These are phyloP conservation scores for Barnardius zonarius DNA, from an alignment of 2,113 vertebrate genomes.

Conservation along the genomic window DNA sequence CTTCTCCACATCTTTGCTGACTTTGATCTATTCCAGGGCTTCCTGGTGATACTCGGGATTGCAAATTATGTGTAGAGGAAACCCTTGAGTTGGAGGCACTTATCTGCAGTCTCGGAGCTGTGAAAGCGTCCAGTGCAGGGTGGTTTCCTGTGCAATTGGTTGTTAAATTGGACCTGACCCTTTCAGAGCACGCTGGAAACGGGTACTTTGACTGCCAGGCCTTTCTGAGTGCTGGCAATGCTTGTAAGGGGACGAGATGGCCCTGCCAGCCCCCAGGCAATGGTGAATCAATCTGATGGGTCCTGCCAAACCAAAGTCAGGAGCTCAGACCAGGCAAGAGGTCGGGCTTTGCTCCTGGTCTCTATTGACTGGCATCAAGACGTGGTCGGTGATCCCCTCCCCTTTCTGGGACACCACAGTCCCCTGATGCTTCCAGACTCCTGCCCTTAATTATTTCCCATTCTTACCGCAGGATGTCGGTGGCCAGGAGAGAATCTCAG, in stretches of 20 bases:
- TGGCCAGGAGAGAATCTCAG: background rate
- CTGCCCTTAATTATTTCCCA: background rate
- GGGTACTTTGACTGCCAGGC: background rate
- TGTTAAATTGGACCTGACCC: background rate
- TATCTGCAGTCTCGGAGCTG: background rate
- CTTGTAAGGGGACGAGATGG: background rate
- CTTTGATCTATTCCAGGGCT: background rate
- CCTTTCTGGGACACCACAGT: background rate
- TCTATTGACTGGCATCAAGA: background rate
- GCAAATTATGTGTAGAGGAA: background rate
- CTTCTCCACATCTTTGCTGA: background rate
- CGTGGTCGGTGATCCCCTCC: background rate
- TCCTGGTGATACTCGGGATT: background rate
- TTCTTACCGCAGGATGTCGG: background rate
- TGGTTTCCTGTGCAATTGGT: background rate
- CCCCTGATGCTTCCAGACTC: background rate
- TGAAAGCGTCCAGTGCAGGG: fast-evolving
- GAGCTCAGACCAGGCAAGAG: background rate
- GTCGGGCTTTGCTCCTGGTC: background rate
- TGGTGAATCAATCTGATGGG: background rate
- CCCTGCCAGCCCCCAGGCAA: background rate
- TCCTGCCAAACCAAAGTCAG: background rate
- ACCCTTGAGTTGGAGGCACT: background rate
- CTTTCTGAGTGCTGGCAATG: background rate
- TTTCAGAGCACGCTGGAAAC: background rate